Base-by-base conservation (phyloP, 1,140 invertebrate species). In the Idris sp. region DNA sequence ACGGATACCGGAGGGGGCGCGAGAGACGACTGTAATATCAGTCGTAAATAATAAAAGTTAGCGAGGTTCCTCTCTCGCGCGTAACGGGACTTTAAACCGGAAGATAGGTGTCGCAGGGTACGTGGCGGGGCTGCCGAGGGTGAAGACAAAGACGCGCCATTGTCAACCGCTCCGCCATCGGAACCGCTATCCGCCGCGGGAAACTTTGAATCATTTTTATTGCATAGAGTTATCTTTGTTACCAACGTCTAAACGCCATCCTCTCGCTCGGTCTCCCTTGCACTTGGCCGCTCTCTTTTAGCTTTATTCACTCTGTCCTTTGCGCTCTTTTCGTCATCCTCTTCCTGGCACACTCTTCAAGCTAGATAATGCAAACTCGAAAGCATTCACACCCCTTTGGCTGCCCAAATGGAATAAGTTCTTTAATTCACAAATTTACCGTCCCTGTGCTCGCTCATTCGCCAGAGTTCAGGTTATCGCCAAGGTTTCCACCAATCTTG, bases 131-230 rank as follows among this genome's bases (percentile, higher is more conserved):
- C 62, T 75, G 65, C 43, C 80, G 78, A 82, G 80, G 80, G 78
- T 67, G 83, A 83, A 86, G 84, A 88, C 86, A 88, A 87, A 87
- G 86, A 87, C 84, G 84, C 82, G 80, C 86, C 82, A 87, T 88
- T 87, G 85, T 87, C 86, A 87, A 86, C 84, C 82, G 83, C 82
- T 85, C 81, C 81, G 80, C 84, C 85, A 88, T 87, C 86, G 85
- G 86, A 88, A 88, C 86, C 84, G 79, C 84, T 85, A 86, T 86
- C 86, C 86, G 82, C 85, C 81, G 86, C 86, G 86, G 86, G 86
- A 88, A 87, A 88, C 86, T 88, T 88, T 88, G 86, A 88, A 87
- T 87, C 86, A 88, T 88, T 88, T 87, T 88, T 88, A 88, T 88
- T 88, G 86, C 86, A 87, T 86, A 86, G 86, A 88, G 85, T 88